A percentile compares a stretch with the other conserved stretches of the same genome.
Conservation (phyloP, 2,113 vertebrate genomes). For the Varanus komodoensis region DNA sequence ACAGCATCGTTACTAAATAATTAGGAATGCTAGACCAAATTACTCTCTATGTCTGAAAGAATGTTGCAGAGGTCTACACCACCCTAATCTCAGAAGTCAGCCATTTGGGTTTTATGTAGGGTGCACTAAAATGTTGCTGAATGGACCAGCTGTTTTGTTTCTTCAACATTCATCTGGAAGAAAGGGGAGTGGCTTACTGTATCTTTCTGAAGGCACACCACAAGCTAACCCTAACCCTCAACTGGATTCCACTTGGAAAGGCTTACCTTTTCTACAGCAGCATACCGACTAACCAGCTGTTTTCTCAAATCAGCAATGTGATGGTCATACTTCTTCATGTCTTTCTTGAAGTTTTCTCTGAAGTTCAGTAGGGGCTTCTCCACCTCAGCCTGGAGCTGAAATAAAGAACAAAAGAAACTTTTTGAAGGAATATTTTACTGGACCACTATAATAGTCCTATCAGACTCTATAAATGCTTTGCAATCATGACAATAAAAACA, state of each 20-base stretch:
- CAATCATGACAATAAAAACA: too few relatives aligned
- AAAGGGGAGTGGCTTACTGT: too few relatives aligned
- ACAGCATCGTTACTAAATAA: not conserved
- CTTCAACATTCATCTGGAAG: not conserved
- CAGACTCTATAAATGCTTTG: too few relatives aligned
- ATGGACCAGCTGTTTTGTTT: not conserved
- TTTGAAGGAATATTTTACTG: not conserved
- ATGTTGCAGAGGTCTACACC: not conserved
- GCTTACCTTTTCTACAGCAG: conserved; percentile 91
- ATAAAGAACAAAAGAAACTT: not conserved
- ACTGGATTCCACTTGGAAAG: not conserved
- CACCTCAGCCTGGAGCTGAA: conserved; percentile 95
- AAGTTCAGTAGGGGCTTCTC: conserved; percentile 94
- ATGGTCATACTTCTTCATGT: conserved; percentile 97
- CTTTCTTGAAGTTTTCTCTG: conserved; percentile 98
- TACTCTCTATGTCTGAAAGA: not conserved
- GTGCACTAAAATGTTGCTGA: not conserved
- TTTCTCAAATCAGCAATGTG: conserved; percentile 93
- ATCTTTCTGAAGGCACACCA: not conserved
- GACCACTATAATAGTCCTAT: too few relatives aligned
- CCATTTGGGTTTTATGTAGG: not conserved
- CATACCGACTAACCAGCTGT: conserved; percentile 90
- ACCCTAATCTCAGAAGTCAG: not conserved
- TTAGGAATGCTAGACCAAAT: not conserved
- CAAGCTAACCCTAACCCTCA: not conserved